phyloP scores from a whole-genome alignment of 2,888 invertebrate species.

The Exocentrus adspersus region DNA sequence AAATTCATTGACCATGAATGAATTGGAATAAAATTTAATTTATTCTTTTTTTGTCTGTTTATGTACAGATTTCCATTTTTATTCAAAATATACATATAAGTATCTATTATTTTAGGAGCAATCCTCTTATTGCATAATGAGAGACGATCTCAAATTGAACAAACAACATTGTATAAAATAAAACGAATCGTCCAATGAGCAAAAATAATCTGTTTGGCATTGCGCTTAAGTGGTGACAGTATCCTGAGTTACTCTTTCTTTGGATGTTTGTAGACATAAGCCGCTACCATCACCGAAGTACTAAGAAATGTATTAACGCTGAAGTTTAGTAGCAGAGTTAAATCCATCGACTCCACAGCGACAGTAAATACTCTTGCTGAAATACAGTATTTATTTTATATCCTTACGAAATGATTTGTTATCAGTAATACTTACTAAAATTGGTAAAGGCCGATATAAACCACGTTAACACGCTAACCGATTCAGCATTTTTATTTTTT shows the following conservation, averaged over 20 bases:
- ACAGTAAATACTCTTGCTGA: constrained; percentile 66
- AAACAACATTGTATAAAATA: not conserved
- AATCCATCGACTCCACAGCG: constrained; percentile 80
- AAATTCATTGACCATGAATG: no score
- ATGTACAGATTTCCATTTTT: no score
- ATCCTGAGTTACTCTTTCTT: constrained; percentile 21
- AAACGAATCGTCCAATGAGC: not conserved
- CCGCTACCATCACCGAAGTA: constrained; percentile 74
- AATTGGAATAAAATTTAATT: no score
- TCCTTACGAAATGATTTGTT: not conserved
- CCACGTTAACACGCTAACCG: constrained; percentile 84
- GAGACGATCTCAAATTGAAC: not conserved
- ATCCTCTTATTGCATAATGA: no score
- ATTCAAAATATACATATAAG: no score
- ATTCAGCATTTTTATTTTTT: constrained; percentile 75
- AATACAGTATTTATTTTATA: not conserved
- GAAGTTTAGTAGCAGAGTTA: constrained; percentile 78
- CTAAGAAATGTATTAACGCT: constrained; percentile 77
- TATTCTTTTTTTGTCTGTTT: no score
- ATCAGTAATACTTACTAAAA: constrained; percentile 72
- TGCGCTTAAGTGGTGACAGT: not conserved
- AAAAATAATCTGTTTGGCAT: not conserved
- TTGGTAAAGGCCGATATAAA: constrained; percentile 84
- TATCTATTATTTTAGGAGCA: no score
- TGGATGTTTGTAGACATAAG: constrained; percentile 72